These are phyloP conservation scores for Drosophila kepulauana DNA, from an alignment of 1,140 invertebrate species.

Conservation along the genomic window DNA sequence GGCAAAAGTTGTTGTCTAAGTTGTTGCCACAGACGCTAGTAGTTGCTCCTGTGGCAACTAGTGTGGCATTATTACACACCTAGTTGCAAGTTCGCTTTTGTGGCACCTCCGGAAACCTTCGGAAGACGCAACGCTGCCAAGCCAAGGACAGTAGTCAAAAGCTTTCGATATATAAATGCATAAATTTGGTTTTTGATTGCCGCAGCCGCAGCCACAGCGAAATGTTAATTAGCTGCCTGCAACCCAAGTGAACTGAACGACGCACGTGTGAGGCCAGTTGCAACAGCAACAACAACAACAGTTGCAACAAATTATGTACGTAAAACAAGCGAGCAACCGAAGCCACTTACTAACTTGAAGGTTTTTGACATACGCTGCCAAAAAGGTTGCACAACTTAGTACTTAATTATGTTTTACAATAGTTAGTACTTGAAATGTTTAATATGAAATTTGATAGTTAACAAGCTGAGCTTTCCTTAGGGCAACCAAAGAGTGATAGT, in stretches of 20 bases:
- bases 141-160: constrained; percentile 57
- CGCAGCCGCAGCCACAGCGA: constrained; percentile 31
- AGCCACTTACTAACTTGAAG: constrained; percentile 31
- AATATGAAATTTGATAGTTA: too few species aligned
- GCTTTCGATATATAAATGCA: constrained; percentile 55
- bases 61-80: constrained; percentile 29
- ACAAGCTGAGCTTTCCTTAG: too few species aligned
- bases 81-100: constrained; percentile 22
- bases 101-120: neutral
- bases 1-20: constrained; percentile 31
- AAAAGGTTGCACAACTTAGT: neutral
- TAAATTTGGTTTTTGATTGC: constrained; percentile 69
- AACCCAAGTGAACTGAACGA: constrained; percentile 19
- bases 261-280: constrained; percentile 63
- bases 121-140: constrained; percentile 13
- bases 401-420: too few species aligned
- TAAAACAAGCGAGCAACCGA: constrained; percentile 33
- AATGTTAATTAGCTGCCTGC: constrained; percentile 76
- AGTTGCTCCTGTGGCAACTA: constrained; percentile 20
- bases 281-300: constrained; percentile 23
- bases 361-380: constrained; percentile 7
- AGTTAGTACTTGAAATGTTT: too few species aligned
- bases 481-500: too few species aligned
- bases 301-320: constrained; percentile 65
- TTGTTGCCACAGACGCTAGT: constrained; percentile 28